Evolutionary conservation across 2,888 invertebrate species (phyloP).

Genomic region (Sericinus montela): DNA sequence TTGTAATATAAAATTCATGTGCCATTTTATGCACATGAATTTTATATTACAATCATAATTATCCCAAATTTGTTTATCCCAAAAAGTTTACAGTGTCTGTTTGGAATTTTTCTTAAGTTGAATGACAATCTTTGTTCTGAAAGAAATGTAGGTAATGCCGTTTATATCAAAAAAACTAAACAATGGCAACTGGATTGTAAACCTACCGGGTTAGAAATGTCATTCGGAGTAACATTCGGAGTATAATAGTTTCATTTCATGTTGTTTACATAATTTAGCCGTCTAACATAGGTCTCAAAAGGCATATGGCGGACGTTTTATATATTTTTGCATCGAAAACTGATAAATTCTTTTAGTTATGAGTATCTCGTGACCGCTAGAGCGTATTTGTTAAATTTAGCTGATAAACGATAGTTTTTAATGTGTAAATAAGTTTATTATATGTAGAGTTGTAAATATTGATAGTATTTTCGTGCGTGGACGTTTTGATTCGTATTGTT

Average conservation of each 20-base stretch:
- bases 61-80: no score
- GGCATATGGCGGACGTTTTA: constrained; percentile 81
- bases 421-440: constrained; percentile 78
- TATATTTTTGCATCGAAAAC: constrained; percentile 80
- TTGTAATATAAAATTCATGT: no score
- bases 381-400: constrained; percentile 77
- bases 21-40: no score
- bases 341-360: constrained; percentile 80
- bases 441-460: constrained; percentile 75
- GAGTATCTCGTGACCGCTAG: constrained; percentile 77
- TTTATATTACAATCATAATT: no score
- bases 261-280: constrained; percentile 33
- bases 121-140: constrained; percentile 26
- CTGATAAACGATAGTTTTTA: constrained; percentile 75
- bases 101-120: background rate
- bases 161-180: constrained; percentile 45
- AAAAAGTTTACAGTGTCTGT: background rate
- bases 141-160: constrained; percentile 41
- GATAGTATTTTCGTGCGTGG: constrained; percentile 78
- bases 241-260: constrained; percentile 17
- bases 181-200: constrained; percentile 66
- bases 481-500: constrained; percentile 80
- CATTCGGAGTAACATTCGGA: constrained; percentile 10
- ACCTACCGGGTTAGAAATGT: constrained; percentile 38
- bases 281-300: constrained; percentile 70